Percentiles rank a stretch among this genome's conserved stretches.
These are phyloP conservation scores for Hypothenemus hampei DNA, from an alignment of 1,140 invertebrate genomes.

Conservation along the genomic window DNA sequence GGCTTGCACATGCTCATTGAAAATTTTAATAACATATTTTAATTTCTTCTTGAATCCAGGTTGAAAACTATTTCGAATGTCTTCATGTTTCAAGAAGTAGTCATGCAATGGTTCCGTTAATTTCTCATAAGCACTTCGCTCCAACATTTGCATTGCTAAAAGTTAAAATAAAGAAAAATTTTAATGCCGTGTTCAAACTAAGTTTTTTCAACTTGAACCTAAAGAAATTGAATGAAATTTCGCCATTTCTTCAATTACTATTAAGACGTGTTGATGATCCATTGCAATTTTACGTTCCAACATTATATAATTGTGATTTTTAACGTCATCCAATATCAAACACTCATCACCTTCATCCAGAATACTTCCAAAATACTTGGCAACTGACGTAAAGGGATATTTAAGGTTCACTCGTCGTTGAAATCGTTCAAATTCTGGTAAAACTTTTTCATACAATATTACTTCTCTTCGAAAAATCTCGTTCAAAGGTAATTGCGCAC, in stretches of 20 bases:
- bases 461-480: background rate
- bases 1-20: constrained; percentile 2
- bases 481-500: background rate
- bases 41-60: background rate
- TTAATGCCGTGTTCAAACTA: background rate
- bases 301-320: background rate
- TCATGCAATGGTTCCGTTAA: background rate
- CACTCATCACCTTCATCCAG: constrained; percentile 3
- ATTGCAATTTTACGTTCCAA: constrained; percentile 2
- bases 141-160: constrained; percentile 7
- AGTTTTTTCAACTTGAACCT: background rate
- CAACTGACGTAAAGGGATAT: background rate
- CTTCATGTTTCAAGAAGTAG: background rate
- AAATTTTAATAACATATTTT: background rate
- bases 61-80: background rate
- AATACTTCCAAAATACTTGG: background rate
- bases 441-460: constrained; percentile 7
- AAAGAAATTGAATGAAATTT: constrained; percentile 18
- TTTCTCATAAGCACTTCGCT: background rate
- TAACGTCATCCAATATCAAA: constrained; percentile 23
- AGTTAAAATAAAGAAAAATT: no score
- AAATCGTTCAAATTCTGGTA: background rate
- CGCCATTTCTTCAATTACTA: constrained; percentile 7
- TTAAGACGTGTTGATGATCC: background rate
- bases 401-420: background rate